Evolutionary conservation across 2,113 vertebrate species (phyloP).

Genomic region (Pangasianodon hypophthalmus): DNA sequence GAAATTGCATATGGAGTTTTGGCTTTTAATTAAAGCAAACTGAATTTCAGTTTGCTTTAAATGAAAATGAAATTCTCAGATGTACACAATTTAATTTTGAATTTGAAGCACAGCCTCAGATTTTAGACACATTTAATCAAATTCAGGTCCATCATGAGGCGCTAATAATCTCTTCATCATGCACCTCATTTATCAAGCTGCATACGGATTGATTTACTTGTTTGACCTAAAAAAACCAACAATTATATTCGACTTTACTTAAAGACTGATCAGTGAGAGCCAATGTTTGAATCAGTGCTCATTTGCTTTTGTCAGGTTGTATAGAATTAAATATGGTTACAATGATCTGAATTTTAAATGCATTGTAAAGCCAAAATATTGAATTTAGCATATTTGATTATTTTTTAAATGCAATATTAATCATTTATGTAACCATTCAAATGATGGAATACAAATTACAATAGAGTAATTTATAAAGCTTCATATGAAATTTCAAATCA

Average conservation of each 20-base stretch:
- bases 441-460: background rate
- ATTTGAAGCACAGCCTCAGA: background rate
- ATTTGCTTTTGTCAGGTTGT: background rate
- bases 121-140: background rate
- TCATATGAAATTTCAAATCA: slow-evolving; percentile 2
- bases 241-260: background rate
- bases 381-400: background rate
- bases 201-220: background rate
- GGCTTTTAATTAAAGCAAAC: background rate
- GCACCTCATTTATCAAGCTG: background rate
- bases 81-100: background rate
- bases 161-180: background rate
- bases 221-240: background rate
- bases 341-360: background rate
- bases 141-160: background rate
- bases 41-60: background rate
- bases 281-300: too few relatives aligned
- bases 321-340: background rate
- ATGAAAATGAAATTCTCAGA: background rate
- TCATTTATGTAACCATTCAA: too few relatives aligned
- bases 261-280: background rate
- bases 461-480: background rate
- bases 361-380: background rate
- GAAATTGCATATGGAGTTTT: background rate
- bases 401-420: background rate